phyloP scores from a whole-genome alignment of 2,888 invertebrate species.

The Villa cingulata region DNA sequence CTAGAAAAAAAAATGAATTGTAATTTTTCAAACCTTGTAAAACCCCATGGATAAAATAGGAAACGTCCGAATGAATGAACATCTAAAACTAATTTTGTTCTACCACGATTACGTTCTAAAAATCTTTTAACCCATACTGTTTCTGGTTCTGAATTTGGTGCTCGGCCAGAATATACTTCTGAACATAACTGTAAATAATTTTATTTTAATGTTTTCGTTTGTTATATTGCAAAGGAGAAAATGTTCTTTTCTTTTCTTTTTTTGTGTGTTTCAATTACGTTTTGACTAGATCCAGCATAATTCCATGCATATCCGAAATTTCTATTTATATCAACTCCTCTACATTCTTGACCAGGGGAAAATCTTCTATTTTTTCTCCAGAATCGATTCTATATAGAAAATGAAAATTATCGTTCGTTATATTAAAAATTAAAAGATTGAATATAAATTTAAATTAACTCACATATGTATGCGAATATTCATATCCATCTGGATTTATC shows the following conservation, averaged over 20 bases:
- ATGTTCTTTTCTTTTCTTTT: neutral
- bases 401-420: neutral
- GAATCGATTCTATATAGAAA: slow-evolving; percentile 31
- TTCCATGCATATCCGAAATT: slow-evolving; percentile 63
- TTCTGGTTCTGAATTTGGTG: slow-evolving; percentile 31
- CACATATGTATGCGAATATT: slow-evolving; percentile 29
- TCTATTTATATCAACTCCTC: slow-evolving; percentile 61
- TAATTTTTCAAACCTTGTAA: slow-evolving; percentile 24
- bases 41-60: slow-evolving; percentile 36
- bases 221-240: too few relatives aligned
- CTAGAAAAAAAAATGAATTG: too few relatives aligned
- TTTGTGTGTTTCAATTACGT: slow-evolving; percentile 18
- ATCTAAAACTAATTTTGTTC: slow-evolving; percentile 33
- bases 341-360: slow-evolving; percentile 37
- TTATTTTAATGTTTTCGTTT: too few relatives aligned
- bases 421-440: too few relatives aligned
- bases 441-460: slow-evolving; percentile 7
- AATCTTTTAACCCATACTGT: slow-evolving; percentile 29
- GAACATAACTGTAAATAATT: slow-evolving; percentile 30
- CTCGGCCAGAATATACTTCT: slow-evolving; percentile 31
- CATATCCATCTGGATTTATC: slow-evolving; percentile 35
- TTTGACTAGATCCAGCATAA: slow-evolving; percentile 38
- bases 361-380: slow-evolving; percentile 61
- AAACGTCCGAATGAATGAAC: slow-evolving; percentile 36
- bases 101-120: slow-evolving; percentile 29